phyloP scores from a whole-genome alignment of 2,888 invertebrate species.

The Sminthurides aquaticus region DNA sequence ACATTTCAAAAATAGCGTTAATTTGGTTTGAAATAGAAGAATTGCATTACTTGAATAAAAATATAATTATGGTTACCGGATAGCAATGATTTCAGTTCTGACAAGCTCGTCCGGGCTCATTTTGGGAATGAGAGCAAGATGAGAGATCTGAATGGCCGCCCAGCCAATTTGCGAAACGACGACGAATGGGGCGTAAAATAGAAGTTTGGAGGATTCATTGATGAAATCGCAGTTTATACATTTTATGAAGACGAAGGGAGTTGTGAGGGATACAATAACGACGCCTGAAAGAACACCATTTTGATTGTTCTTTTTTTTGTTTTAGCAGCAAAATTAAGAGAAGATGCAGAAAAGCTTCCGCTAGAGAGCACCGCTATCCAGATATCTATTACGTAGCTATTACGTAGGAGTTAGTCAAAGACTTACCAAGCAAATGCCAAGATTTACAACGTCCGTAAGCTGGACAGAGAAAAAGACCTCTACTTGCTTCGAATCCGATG shows the following conservation, averaged over 20 bases:
- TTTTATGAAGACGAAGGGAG: conserved; percentile 78
- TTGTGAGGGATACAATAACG: conserved; percentile 64
- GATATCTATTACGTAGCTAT: not conserved
- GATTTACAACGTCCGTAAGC: conserved; percentile 75
- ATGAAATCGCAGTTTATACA: conserved; percentile 60
- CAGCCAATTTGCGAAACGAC: conserved; percentile 88
- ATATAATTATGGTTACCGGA: conserved; percentile 53
- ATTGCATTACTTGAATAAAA: not conserved
- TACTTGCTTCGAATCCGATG: conserved; percentile 76
- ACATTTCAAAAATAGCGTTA: not conserved
- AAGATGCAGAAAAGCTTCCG: not conserved
- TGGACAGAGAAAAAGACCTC: conserved; percentile 57
- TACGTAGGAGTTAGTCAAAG: not conserved
- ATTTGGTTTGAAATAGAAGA: not conserved
- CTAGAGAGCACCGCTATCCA: not conserved
- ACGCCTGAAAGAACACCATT: conserved; percentile 61
- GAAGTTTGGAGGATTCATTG: conserved; percentile 57
- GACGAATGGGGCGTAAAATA: conserved; percentile 69
- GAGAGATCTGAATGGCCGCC: conserved; percentile 86
- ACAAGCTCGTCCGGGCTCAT: conserved; percentile 65
- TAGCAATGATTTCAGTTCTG: conserved; percentile 67
- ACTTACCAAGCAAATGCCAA: conserved; percentile 80
- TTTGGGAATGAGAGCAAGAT: conserved; percentile 79
- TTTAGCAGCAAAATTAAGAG: not conserved
- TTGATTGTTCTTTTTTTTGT: too few species aligned